Base-by-base conservation (phyloP, 2,113 vertebrate species). In the Mastomys natalensis region DNA sequence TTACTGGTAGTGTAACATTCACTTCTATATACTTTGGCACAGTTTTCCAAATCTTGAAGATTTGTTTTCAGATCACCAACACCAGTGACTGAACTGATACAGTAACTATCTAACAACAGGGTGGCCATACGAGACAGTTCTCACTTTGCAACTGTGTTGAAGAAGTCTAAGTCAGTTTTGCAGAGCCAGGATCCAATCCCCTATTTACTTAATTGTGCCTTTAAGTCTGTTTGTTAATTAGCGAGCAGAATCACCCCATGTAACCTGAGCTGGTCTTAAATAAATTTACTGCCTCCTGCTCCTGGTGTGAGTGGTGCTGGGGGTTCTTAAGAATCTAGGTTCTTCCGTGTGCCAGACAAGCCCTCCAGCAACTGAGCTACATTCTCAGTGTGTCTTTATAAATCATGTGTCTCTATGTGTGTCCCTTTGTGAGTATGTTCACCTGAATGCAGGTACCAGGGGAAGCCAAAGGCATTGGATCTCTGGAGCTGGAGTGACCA, bases 11-110 rank as follows among this genome's bases (percentile, higher is more conserved):
- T 55, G 74, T 40, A 15, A 78, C 62, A 40, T 84, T 90, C 31
- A 72, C 5, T 80, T 21, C 58, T 89, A 90, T 90, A 84, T 68
- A 76, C 62, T 60, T 68, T 13, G n/a, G 34, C 58, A 73, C 2
- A 37, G 58, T 96, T 97, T 37, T 77, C 89, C 89, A 87, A 43
- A 31, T 66, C 16, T 73, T 64, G 78, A 88, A 93, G 24, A 34
- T 70, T 89, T 95, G 51, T 76, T 31, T 87, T 82, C 45, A n/a
- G 66, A 87, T n/a, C 37, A 31, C 66, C 80, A 31, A 90, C 26
- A 72, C n/a, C 53, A 87, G 64, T 74, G 43, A 70, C 1, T 78
- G 53, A 95, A 89, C 26, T 93, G 87, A 90, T n/a, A 4, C n/a
- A 92, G 12, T n/a, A n/a, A 91, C 15, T 78, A 34, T 60, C 72